Base-by-base conservation (phyloP, 53 echinoderm and acorn worm species). In the Astropecten irregularis region DNA sequence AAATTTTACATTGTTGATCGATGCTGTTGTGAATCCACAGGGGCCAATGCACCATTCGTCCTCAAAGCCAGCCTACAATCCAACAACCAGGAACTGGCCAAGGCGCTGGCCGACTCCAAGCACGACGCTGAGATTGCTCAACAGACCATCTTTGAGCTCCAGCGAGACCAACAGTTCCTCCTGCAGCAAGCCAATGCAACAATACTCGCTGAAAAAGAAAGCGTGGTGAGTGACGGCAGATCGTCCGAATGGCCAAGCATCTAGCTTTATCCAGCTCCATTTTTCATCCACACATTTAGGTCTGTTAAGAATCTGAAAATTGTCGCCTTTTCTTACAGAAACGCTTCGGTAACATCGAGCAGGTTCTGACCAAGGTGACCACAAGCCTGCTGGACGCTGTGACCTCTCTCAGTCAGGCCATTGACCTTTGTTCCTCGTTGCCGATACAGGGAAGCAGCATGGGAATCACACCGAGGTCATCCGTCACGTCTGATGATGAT, bases 61-160 rank as follows among this genome's bases (percentile, higher is more conserved):
- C 77, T 93, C 44, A 94, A 94, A 50, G 64, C 91, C 15, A 94
- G 77, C 32, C 29, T 94, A 49, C 69, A 89, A 19, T 76, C 71
- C 13, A 91, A 94, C 89, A 94, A 94, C 70, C 82, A 86, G 42
- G 82, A 62, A 40, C 59, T 94, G 42, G 94, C 94, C 39, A 94
- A 91, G 56, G 86, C 91, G 9, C 65, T 94, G 52, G 88, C 85
- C 37, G 69, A 56, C 25, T 69, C 91, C 18, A 84, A 56, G 48
- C 76, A 60, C 22, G 94, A 94, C 23, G 32, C 36, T 0, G 68
- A 71, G 29, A 74, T 77, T 25, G 62, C 85, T 4, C 85, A 89
- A 20, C 82, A 76, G 18, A 86, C 23, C 5, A 58, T 86, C 46
- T 44, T 90, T 3, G 90, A 93, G 20, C 37, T 87, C 40, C 82